These are phyloP conservation scores for Terebella lapidaria DNA, from an alignment of 2,888 invertebrate species.

Conservation along the genomic window DNA sequence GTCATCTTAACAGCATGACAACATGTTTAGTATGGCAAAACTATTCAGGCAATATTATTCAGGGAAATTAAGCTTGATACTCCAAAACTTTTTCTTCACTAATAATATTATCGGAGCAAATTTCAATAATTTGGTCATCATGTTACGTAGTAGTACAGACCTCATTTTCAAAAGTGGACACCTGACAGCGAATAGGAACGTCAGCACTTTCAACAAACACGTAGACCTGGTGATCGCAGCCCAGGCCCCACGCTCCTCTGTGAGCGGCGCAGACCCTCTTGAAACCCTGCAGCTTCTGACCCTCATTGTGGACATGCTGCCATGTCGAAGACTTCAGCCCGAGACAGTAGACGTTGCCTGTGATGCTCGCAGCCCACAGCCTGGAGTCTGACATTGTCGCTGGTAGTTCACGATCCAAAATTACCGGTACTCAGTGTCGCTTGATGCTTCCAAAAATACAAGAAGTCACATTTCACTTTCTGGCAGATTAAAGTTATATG, in stretches of 20 bases:
- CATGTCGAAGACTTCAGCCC: slow-evolving; percentile 77
- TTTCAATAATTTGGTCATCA: too few species aligned
- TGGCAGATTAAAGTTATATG: neutral
- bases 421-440: too few species aligned
- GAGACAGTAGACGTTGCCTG: slow-evolving; percentile 79
- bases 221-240: slow-evolving; percentile 87
- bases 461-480: neutral
- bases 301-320: slow-evolving; percentile 73
- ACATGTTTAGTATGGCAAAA: too few species aligned
- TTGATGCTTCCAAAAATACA: neutral
- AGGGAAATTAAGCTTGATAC: too few species aligned
- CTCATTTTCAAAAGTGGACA: slow-evolving; percentile 89
- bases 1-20: too few species aligned
- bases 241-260: slow-evolving; percentile 78
- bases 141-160: too few species aligned
- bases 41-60: too few species aligned
- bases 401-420: too few species aligned
- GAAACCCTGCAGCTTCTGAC: slow-evolving; percentile 68
- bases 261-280: slow-evolving; percentile 74
- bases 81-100: too few species aligned
- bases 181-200: slow-evolving; percentile 82
- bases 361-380: slow-evolving; percentile 70
- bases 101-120: too few species aligned
- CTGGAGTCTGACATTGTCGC: neutral
- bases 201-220: slow-evolving; percentile 84